A percentile compares a stretch with the other conserved stretches of the same genome.
These are phyloP conservation scores for Nasonia vitripennis DNA, from an alignment of 1,140 invertebrate genomes.

Conservation along the genomic window DNA sequence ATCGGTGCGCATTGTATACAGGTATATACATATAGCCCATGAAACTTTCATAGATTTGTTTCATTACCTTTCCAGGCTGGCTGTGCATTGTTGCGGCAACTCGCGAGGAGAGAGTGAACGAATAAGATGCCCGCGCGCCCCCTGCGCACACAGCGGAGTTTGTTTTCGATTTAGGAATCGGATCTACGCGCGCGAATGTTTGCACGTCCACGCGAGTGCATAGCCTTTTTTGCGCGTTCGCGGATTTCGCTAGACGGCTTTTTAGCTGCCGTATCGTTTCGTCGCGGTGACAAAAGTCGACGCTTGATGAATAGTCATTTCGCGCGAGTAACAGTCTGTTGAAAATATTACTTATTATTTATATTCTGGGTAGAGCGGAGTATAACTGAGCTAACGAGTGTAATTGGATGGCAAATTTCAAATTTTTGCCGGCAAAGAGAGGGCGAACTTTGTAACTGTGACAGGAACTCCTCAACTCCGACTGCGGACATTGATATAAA, in stretches of 20 bases:
- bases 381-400: neutral
- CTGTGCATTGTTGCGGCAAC: slow-evolving; percentile 32
- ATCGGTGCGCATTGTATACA: neutral
- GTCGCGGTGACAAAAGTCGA: neutral
- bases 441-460: neutral
- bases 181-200: slow-evolving; percentile 34
- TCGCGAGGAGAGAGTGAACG: neutral
- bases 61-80: slow-evolving; percentile 40
- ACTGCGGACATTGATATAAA: neutral
- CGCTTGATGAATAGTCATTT: neutral
- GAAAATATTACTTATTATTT: too few relatives aligned
- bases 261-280: neutral
- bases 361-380: too few relatives aligned
- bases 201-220: slow-evolving; percentile 6
- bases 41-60: slow-evolving; percentile 52
- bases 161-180: neutral
- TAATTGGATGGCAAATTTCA: neutral
- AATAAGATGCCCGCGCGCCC: neutral
- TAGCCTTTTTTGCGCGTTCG: neutral
- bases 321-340: too few relatives aligned
- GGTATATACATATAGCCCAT: neutral
- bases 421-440: neutral
- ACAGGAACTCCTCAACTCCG: neutral
- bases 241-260: slow-evolving; percentile 11
- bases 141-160: neutral